Evolutionary conservation across 2,113 vertebrate genomes (phyloP), one percentile per base, ranked within the genome.

Genomic region (Furnarius figulus): DNA sequence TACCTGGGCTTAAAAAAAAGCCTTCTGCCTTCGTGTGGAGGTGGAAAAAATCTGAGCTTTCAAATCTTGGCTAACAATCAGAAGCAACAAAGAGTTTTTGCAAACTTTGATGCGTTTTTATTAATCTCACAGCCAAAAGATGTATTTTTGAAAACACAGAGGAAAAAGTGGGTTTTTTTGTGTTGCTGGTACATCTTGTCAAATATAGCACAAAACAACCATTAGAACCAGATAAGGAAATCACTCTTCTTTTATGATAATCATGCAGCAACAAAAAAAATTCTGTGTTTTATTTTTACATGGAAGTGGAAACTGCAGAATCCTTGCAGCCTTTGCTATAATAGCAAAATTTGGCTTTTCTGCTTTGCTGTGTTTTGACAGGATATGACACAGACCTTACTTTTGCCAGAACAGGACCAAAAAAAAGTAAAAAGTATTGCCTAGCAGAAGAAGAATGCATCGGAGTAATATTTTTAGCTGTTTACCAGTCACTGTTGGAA

Each of bases 401-500:
- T 86, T 95, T 84, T 81, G 65, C 83, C n/a, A 27, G 56, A 49
- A 59, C 35, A 67, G 35, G 47, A 72, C 67, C 59, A 66, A 65
- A 77, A 68, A 31, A 33, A 80, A 59, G 66, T 50, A 49, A 50
- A 37, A 30, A 50, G 3, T 63, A 88, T 91, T 93, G 65, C 85
- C 50, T 91, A 90, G 91, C 68, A 86, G 78, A 78, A 56, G 72
- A 93, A 50, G 49, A 93, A 96, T 95, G 82, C 74, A 78, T 81
- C 46, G 73, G 66, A 88, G 72, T 87, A 72, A 63, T 97, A 89
- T 94, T 94, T 88, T 95, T 95, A 96, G 87, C 68, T 85, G 83
- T 87, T 90, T 95, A 78, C 85, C 77, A 83, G 87, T 46, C 65
- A 20, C 71, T 78, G 30, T 50, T 96, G 92, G 85, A 94, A 87